phyloP scores from a whole-genome alignment of 2,888 invertebrate genomes.

The Darwinula stevensoni region DNA sequence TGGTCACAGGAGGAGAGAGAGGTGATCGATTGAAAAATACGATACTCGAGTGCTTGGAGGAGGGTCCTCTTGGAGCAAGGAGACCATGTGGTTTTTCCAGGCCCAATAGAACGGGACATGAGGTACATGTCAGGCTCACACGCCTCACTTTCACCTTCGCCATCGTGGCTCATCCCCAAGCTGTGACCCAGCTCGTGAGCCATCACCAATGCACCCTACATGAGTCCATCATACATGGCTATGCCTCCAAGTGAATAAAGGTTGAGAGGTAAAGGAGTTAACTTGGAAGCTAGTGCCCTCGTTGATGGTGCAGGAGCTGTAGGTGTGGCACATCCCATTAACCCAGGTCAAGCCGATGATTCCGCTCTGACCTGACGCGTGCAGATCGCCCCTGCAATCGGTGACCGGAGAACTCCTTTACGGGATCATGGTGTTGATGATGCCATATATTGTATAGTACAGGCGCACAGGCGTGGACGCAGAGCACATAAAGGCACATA shows the following conservation, averaged over 20 bases:
- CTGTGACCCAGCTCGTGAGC: slow-evolving; percentile 23
- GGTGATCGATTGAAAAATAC: neutral
- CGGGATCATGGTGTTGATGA: too few relatives aligned
- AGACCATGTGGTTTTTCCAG: slow-evolving; percentile 17
- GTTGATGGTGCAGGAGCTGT: slow-evolving; percentile 20
- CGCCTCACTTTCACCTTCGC: slow-evolving; percentile 13
- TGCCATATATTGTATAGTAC: too few relatives aligned
- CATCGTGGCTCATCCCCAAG: slow-evolving; percentile 17
- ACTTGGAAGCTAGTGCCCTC: slow-evolving; percentile 21
- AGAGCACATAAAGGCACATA: too few relatives aligned
- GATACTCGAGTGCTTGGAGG: slow-evolving; percentile 13
- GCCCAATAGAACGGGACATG: slow-evolving; percentile 16
- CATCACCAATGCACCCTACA: slow-evolving; percentile 20
- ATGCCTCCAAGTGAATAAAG: too few relatives aligned
- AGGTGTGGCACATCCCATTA: slow-evolving; percentile 18
- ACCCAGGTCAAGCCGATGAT: slow-evolving; percentile 19
- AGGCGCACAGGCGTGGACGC: too few relatives aligned
- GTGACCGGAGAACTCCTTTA: too few relatives aligned
- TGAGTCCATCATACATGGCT: too few relatives aligned
- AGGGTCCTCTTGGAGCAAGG: slow-evolving; percentile 14
- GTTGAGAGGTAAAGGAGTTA: too few relatives aligned
- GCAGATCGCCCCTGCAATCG: too few relatives aligned
- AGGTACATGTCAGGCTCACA: slow-evolving; percentile 15
- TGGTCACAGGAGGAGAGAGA: too few relatives aligned
- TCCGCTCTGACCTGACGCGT: slow-evolving; percentile 10